These are phyloP conservation scores for Melanotaenia duboulayi DNA, from an alignment of 2,113 vertebrate species.

Conservation along the genomic window DNA sequence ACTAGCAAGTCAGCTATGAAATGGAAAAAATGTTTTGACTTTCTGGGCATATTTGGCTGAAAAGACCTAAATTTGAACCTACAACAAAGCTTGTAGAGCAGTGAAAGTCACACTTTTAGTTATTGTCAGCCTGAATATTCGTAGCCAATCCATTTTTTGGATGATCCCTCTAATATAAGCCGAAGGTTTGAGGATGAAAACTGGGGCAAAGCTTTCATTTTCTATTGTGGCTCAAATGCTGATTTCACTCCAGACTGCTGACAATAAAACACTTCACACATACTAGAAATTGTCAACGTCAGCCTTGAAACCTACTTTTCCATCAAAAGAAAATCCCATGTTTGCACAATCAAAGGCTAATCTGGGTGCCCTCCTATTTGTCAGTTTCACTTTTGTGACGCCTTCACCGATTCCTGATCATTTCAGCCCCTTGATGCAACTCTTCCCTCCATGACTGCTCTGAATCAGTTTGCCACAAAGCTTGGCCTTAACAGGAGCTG, in stretches of 20 bases:
- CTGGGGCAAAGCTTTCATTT: not conserved
- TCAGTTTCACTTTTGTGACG: slow-evolving; percentile 24
- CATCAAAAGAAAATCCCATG: slow-evolving; percentile 22
- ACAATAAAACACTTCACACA: slow-evolving; percentile 12
- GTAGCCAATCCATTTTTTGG: not conserved
- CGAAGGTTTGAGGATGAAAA: not conserved
- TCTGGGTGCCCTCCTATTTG: slow-evolving; percentile 1
- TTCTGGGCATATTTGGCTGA: no score
- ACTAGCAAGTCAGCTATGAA: not conserved
- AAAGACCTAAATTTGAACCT: no score
- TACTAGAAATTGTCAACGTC: not conserved
- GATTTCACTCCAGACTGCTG: not conserved
- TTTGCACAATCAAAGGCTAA: not conserved
- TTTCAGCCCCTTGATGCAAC: slow-evolving; percentile 11
- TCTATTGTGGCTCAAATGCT: not conserved
- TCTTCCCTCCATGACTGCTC: slow-evolving; percentile 33
- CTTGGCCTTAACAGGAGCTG: slow-evolving; percentile 42
- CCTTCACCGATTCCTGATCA: not conserved
- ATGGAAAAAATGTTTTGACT: not conserved
- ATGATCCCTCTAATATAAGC: not conserved
- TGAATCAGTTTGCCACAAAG: slow-evolving; percentile 45
- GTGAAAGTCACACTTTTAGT: no score
- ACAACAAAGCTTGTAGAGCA: no score
- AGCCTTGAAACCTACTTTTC: not conserved
- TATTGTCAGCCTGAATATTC: not conserved